Evolutionary conservation across 2,888 invertebrate genomes (phyloP).

Genomic region (Podotricha telesiphe): DNA sequence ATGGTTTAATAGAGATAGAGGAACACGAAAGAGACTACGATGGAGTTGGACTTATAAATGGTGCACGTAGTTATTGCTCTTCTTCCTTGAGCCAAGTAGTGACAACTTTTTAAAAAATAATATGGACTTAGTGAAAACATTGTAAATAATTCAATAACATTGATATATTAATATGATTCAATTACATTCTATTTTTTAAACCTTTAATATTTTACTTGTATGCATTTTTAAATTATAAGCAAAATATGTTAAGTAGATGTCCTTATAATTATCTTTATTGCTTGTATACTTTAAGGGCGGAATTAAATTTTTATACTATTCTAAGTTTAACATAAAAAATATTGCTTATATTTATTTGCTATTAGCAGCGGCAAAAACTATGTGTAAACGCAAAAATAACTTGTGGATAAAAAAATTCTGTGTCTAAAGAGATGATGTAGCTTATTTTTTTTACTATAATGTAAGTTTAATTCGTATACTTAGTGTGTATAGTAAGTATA

Average conservation of each 20-base stretch:
- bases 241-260: not conserved
- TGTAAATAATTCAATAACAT: not conserved
- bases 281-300: not conserved
- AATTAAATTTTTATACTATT: not conserved
- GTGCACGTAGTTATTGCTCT: slow-evolving; percentile 23
- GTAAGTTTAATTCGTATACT: too few species aligned
- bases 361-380: not conserved
- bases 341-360: not conserved
- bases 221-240: not conserved
- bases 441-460: not conserved
- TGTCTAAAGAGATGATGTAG: not conserved
- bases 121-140: not conserved
- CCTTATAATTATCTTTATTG: not conserved
- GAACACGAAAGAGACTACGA: slow-evolving; percentile 4
- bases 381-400: not conserved
- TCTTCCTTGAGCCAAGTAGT: not conserved
- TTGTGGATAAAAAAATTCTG: not conserved
- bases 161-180: not conserved
- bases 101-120: not conserved
- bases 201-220: not conserved
- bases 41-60: slow-evolving; percentile 28
- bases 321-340: too few species aligned
- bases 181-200: slow-evolving; percentile 6
- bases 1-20: slow-evolving; percentile 25
- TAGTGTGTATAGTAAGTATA: too few species aligned